Base-by-base conservation (phyloP, 2,113 vertebrate species). In the Melanostigma gelatinosum region DNA sequence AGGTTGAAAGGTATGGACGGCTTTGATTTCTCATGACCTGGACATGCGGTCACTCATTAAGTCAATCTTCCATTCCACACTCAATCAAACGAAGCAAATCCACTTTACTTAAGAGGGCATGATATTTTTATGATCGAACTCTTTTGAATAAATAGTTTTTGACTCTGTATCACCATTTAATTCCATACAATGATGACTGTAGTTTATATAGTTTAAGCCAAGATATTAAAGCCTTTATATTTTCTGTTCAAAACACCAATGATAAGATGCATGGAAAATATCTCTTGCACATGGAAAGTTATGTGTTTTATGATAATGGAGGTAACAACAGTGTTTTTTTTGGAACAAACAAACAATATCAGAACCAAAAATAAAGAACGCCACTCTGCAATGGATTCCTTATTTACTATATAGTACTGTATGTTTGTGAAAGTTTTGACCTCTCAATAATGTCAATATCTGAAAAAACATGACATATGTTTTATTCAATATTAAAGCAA, bases 21-120 rank as follows among this genome's bases (percentile, higher is more conserved):
- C 74, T 91, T 87, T 87, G 77, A 85, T 88, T 88, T 84, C 40
- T 81, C n/a, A 16, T 85, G 87, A 74, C 77, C 65, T 72, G 84
- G 70, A 87, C 82, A 85, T 83, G 52, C 84, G 71, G 68, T 77
- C 71, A 77, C 36, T 64, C 44, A 60, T 85, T 73, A 68, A 82
- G 65, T 36, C 71, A 82, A 73, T 82, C 64, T 57, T 61, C 29
- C 7, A n/a, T 82, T 79, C 60, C 38, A 52, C 66, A 66, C 55
- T 64, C 27, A 1, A 38, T 82, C 61, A 64, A 75, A 80, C 0
- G 20, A 73, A 74, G 50, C 34, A 61, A 68, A 83, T 84, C 40
- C 12, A 46, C 38, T 66, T 71, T 54, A 54, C 42, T 34, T 18
- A 50, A 3, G 12, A 55, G 16, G 44, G 34, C 36, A 38, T 55